Evolutionary conservation across 2,797 vertebrate species (phyloP).

Genomic region (Peromyscus attwateri): DNA sequence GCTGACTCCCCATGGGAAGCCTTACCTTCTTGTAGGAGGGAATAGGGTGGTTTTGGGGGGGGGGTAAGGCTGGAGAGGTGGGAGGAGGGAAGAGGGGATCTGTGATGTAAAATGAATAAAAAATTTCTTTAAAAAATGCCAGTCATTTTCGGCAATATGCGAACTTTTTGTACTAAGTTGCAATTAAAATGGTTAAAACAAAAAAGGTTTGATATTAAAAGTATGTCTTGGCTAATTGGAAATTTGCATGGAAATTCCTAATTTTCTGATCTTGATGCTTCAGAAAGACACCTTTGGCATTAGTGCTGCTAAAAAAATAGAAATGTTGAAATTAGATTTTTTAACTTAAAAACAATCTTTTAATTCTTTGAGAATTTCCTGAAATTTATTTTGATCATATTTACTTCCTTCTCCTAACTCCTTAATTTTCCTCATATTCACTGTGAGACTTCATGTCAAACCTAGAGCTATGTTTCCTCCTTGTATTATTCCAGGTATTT

Average conservation of each 20-base stretch:
- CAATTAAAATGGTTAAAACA: neutral
- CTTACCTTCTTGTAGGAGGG: too few species aligned
- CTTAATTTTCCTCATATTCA: neutral
- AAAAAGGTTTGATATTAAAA: neutral
- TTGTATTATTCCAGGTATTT: neutral
- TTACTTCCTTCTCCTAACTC: neutral
- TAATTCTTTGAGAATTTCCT: neutral
- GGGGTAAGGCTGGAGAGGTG: too few species aligned
- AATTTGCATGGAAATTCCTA: neutral
- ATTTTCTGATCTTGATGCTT: neutral
- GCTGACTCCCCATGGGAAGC: too few species aligned
- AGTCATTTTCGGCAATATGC: neutral
- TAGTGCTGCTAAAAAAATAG: neutral
- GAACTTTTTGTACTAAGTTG: constrained; percentile 28
- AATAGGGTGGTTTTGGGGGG: too few species aligned
- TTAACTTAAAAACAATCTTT: neutral
- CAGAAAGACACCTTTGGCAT: neutral
- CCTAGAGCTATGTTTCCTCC: neutral
- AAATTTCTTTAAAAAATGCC: neutral
- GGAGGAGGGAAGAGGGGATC: too few species aligned
- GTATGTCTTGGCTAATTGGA: neutral
- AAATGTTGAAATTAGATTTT: neutral
- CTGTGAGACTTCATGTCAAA: neutral
- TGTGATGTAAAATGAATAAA: too few species aligned
- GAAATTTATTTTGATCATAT: neutral